These are phyloP conservation scores for Griposia aprilina DNA, from an alignment of 2,888 invertebrate genomes.

Conservation along the genomic window DNA sequence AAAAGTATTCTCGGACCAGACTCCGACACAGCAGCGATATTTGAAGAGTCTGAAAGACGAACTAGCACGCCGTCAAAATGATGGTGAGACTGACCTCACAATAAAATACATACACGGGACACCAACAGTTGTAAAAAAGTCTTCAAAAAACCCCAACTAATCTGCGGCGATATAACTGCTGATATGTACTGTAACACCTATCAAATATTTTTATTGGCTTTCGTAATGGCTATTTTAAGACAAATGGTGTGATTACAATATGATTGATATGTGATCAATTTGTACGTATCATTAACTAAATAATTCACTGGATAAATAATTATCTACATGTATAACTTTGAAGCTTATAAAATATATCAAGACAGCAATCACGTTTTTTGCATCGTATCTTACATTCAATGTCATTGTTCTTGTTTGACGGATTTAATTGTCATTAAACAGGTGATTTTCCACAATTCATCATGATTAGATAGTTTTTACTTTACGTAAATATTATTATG, in stretches of 20 bases:
- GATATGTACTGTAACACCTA: no score
- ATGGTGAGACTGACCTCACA: no score
- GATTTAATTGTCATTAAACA: neutral
- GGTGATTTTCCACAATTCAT: neutral
- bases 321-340: neutral
- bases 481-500: neutral
- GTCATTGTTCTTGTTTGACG: neutral
- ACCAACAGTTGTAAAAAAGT: no score
- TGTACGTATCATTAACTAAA: neutral
- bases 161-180: no score
- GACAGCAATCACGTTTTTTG: neutral
- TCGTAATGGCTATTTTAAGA: neutral
- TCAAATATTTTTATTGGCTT: neutral
- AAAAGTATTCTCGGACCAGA: no score
- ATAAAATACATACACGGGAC: no score
- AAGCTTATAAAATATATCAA: neutral
- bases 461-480: neutral
- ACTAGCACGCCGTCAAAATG: no score
- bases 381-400: neutral
- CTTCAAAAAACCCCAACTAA: no score
- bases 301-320: neutral
- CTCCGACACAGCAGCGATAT: no score
- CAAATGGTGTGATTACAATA: neutral
- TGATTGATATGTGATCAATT: neutral
- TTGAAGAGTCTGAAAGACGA: no score